Base-by-base conservation (phyloP, 2,888 invertebrate genomes). In the Rhabditoides inermis region DNA sequence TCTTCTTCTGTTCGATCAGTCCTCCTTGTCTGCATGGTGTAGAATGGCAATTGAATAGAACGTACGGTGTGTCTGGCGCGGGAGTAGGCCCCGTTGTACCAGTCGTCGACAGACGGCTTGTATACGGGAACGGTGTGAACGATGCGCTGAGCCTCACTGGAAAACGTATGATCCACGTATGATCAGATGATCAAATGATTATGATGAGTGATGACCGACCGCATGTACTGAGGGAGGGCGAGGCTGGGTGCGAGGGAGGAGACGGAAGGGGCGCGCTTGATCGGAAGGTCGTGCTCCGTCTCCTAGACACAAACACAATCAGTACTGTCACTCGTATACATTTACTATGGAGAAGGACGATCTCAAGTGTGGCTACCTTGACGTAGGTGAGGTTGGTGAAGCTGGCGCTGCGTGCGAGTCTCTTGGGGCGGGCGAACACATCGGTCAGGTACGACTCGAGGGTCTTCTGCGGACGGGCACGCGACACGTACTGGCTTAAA, bases 371-470 rank as follows among this genome's bases (percentile, higher is more conserved):
- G 53, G 63, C 53, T 50, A 69, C 71, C 45, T 59, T 61, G 51
- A 72, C 58, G 53, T 73, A 76, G 35, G 75, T 75, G 55, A 75
- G 51, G 49, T 75, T 75, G 20, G 73, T 73, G 65, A 62, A 69
- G 12, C 72, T 72, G 12, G 75, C 75, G n/a, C 67, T 64, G 28
- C 71, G 64, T 18, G 64, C 72, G 30, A 74, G 51, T 25, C 69
- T 57, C 48, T 72, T 73, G 36, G 75, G 68, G 53, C 73, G 70
- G 41, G 53, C 25, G 40, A 39, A 62, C 22, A 72, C 68, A 49
- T 63, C 66, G 42, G 53, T 53, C 41, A 75, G 63, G 45, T 65
- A 61, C 45, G 65, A 65, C 37, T 66, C 59, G 63, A 66, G 76
- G 51, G 65, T 62, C 45, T 64, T 65, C 51, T 72, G 67, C 5